phyloP scores from a whole-genome alignment of 2,797 vertebrate species.

The Sebastes matsubarae region DNA sequence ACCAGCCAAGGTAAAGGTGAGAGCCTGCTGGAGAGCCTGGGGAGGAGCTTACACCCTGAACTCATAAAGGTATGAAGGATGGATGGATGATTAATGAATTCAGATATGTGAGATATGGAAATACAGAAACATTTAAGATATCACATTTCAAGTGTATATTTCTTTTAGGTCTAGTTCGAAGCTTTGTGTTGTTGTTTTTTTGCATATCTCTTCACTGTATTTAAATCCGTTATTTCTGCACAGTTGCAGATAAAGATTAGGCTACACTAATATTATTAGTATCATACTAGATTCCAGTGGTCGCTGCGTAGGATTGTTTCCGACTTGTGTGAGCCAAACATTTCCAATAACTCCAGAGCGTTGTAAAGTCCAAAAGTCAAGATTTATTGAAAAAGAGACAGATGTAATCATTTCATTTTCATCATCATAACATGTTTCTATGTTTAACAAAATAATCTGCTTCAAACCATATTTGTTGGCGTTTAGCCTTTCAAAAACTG shows the following conservation, averaged over 20 bases:
- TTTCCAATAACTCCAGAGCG: neutral
- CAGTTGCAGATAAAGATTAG: too few relatives aligned
- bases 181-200: too few relatives aligned
- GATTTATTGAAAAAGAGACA: neutral
- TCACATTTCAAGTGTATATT: neutral
- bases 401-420: neutral
- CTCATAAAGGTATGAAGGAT: slow-evolving; percentile 90
- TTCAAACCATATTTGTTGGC: neutral
- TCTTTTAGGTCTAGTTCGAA: neutral
- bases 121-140: neutral
- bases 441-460: neutral
- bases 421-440: neutral
- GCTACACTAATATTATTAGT: too few relatives aligned
- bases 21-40: slow-evolving; percentile 90
- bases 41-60: slow-evolving; percentile 94
- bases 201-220: too few relatives aligned
- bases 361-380: too few relatives aligned
- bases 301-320: too few relatives aligned
- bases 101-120: neutral
- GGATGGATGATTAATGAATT: neutral
- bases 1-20: slow-evolving; percentile 91
- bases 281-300: too few relatives aligned
- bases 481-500: neutral
- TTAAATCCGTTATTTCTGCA: too few relatives aligned
- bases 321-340: neutral